Conservation (phyloP, 2,797 vertebrate species). For the Channallabes apus region DNA sequence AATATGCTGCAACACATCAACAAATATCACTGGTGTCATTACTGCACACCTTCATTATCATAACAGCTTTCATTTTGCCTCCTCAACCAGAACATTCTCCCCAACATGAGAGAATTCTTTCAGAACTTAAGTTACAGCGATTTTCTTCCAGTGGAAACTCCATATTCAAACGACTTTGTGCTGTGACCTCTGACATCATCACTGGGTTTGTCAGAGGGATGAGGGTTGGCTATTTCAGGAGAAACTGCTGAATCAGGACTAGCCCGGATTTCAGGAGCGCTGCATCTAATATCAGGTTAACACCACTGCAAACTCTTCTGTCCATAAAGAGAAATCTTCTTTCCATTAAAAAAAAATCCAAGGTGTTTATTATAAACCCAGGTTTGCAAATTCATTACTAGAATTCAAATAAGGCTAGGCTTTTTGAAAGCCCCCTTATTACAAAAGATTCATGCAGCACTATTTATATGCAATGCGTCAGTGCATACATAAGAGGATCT, state of each 20-base stretch:
- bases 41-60: background rate
- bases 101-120: background rate
- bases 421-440: constrained; percentile 27
- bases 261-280: constrained; percentile 30
- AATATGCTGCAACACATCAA: background rate
- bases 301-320: background rate
- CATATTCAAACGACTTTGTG: background rate
- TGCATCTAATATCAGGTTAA: constrained; percentile 40
- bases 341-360: constrained; percentile 7
- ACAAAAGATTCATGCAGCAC: constrained; percentile 21
- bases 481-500: constrained; percentile 21
- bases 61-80: background rate
- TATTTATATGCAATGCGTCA: constrained; percentile 7
- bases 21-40: constrained; percentile 9
- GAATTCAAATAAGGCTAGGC: constrained; percentile 15
- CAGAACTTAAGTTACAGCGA: background rate
- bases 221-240: constrained; percentile 6
- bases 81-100: background rate
- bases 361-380: constrained; percentile 12
- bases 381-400: constrained; percentile 8
- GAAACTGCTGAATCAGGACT: constrained; percentile 41
- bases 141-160: background rate
- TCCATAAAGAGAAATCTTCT: constrained; percentile 23
- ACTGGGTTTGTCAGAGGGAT: constrained; percentile 20
- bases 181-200: constrained; percentile 26